A percentile compares a stretch with the other conserved stretches of the same genome.
phyloP scores from a whole-genome alignment of 2,888 invertebrate genomes.

The Neria commutata region DNA sequence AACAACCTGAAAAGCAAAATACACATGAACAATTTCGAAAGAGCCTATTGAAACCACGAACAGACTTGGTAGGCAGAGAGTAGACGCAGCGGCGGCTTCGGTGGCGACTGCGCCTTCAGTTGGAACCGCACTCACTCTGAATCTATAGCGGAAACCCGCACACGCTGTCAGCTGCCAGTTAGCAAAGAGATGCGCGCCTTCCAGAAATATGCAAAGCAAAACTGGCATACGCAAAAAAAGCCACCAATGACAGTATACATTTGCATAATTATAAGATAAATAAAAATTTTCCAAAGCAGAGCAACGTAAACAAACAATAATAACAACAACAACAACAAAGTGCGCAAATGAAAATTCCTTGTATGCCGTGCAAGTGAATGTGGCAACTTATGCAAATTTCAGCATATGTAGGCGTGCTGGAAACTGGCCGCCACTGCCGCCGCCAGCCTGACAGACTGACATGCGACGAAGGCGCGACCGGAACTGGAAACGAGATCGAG shows the following conservation, averaged over 20 bases:
- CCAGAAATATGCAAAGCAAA: not conserved
- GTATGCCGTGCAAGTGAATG: too few relatives aligned
- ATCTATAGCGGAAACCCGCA: slow-evolving; percentile 13
- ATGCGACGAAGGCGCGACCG: too few relatives aligned
- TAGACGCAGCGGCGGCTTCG: too few relatives aligned
- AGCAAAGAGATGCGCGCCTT: too few relatives aligned
- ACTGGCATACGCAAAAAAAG: slow-evolving; percentile 4
- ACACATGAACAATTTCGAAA: too few relatives aligned
- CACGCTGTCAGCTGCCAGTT: not conserved
- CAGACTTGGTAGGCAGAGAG: too few relatives aligned
- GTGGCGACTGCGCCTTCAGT: too few relatives aligned
- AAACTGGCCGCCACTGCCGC: slow-evolving; percentile 1
- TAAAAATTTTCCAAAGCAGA: slow-evolving; percentile 39
- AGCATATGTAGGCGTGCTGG: not conserved
- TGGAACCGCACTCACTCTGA: too few relatives aligned
- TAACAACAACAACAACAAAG: slow-evolving; percentile 36
- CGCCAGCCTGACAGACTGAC: not conserved
- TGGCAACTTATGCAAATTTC: not conserved
- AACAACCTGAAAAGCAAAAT: too few relatives aligned
- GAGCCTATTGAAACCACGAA: too few relatives aligned
- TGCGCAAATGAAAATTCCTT: slow-evolving; percentile 2
- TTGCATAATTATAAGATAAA: slow-evolving; percentile 52
- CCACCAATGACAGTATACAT: slow-evolving; percentile 26
- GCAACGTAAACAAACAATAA: too few relatives aligned
- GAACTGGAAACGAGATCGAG: too few relatives aligned